Base-by-base conservation (phyloP, 2,888 invertebrate genomes). In the Phoronis australis region DNA sequence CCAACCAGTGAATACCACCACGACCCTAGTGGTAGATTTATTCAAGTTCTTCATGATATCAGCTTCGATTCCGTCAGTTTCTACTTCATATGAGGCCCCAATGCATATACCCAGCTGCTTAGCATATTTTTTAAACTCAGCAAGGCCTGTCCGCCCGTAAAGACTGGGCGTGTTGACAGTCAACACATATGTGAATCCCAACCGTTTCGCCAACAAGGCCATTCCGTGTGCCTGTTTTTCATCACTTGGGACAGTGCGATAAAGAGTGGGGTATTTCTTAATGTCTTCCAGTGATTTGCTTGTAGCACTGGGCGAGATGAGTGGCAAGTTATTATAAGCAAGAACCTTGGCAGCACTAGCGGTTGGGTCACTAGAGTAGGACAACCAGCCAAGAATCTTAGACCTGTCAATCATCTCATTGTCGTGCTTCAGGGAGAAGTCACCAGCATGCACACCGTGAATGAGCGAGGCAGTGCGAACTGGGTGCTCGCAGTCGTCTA, bases 271-370 rank as follows among this genome's bases (percentile, higher is more conserved):
- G 44, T 56, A 69, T 23, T 45, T 51, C 31, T 12, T 12, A 9
- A 12, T 9, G 26, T 64, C 54, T 25, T 57, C 50, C 12, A 70
- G 57, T 15, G 48, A 41, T 5, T 55, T 44, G 3, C 62, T 56
- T 1, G 58, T 57, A 1, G 68, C 65, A 5, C 60, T 54, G 24
- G 65, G 65, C 0, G 63, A 64, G 20, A 77, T 62, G 65, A 82
- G 80, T 1, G 83, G 82, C 44, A 78, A 68, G n/a, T n/a, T n/a
- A n/a, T n/a, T n/a, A n/a, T n/a, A n/a, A n/a, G n/a, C n/a, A n/a
- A n/a, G n/a, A n/a, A n/a, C n/a, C n/a, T n/a, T n/a, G n/a, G n/a
- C n/a, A n/a, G n/a, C n/a, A n/a, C n/a, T n/a, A n/a, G n/a, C n/a
- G n/a, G n/a, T n/a, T n/a, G n/a, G n/a, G n/a, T n/a, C n/a, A n/a